Conservation (phyloP, 2,797 vertebrate genomes). For the Salarias fasciatus region DNA sequence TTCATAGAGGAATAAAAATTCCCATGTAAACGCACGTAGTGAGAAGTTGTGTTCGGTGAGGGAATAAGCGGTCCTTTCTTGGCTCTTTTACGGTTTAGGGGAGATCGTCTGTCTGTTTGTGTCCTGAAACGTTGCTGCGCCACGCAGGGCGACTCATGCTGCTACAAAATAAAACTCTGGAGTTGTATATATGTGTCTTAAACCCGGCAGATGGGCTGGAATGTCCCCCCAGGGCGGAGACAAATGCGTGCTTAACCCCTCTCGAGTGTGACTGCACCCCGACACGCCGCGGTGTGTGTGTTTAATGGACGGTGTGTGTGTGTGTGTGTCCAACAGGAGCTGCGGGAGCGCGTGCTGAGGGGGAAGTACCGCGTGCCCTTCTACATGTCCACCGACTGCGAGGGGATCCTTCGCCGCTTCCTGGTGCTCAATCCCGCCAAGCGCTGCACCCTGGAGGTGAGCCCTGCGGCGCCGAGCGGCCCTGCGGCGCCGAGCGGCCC, state of each 20-base stretch:
- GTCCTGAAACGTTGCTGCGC: neutral
- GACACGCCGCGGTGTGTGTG: conserved; percentile 1
- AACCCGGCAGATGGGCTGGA: conserved; percentile 53
- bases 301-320: too few relatives aligned
- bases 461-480: too few relatives aligned
- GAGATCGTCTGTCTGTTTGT: too few relatives aligned
- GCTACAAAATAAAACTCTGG: too few relatives aligned
- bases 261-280: conserved; percentile 20
- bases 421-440: conserved; percentile 94
- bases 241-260: conserved; percentile 57
- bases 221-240: conserved; percentile 42
- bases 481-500: too few relatives aligned
- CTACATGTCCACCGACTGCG: conserved; percentile 97
- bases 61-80: too few relatives aligned
- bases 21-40: too few relatives aligned
- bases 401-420: conserved; percentile 92
- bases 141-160: too few relatives aligned
- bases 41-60: too few relatives aligned
- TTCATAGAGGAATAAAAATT: too few relatives aligned
- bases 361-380: conserved; percentile 96
- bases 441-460: conserved; percentile 92
- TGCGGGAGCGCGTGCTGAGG: conserved; percentile 92
- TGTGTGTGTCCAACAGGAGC: conserved; percentile 79
- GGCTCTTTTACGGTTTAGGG: too few relatives aligned
- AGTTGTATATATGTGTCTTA: conserved; percentile 37